These are phyloP conservation scores for Rutpela maculata DNA, from an alignment of 2,888 invertebrate species.

Conservation along the genomic window DNA sequence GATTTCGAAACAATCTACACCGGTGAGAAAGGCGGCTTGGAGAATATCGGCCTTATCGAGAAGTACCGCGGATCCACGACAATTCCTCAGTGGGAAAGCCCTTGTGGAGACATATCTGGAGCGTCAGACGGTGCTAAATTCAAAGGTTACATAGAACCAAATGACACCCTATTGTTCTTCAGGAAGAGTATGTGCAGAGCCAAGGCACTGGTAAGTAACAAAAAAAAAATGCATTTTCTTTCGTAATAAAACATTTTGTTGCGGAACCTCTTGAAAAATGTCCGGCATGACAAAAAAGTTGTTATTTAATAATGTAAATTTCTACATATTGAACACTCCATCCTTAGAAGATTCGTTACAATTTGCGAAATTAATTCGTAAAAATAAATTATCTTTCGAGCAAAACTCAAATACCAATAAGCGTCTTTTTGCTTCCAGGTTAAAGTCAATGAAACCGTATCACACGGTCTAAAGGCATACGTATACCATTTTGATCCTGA, in stretches of 20 bases:
- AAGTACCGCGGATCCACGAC: slow-evolving; percentile 84
- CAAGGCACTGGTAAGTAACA: slow-evolving; percentile 82
- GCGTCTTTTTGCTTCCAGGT: slow-evolving; percentile 73
- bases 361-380: no score
- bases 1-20: slow-evolving; percentile 88
- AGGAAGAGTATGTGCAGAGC: slow-evolving; percentile 90
- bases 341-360: no score
- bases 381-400: no score
- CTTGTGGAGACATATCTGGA: slow-evolving; percentile 85
- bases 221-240: not conserved
- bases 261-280: no score
- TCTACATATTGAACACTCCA: no score
- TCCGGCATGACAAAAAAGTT: no score
- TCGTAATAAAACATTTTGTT: not conserved
- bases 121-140: slow-evolving; percentile 93
- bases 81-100: slow-evolving; percentile 86
- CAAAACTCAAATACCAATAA: not conserved
- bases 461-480: slow-evolving; percentile 80
- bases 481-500: slow-evolving; percentile 86
- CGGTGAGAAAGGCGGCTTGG: slow-evolving; percentile 79
- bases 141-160: slow-evolving; percentile 80
- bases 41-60: slow-evolving; percentile 82
- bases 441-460: slow-evolving; percentile 77
- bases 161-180: slow-evolving; percentile 85
- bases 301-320: no score